Base-by-base conservation (phyloP, 2,888 invertebrate genomes). In the Phorcus lineatus region DNA sequence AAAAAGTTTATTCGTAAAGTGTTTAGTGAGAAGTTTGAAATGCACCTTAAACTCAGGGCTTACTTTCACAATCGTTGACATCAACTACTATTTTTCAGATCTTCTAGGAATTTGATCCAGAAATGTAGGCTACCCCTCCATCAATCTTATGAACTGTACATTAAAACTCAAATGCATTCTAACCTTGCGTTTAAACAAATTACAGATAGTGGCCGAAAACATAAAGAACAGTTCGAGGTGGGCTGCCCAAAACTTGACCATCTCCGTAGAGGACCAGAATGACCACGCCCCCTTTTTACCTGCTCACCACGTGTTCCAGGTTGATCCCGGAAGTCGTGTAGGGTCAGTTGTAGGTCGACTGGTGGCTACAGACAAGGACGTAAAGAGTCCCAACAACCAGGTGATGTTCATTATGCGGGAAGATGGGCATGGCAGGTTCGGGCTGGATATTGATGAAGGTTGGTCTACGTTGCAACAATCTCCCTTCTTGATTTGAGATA, bases 361-460 rank as follows among this genome's bases (percentile, higher is more conserved):
- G 4, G 24, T 53, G 0, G 78, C 82, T 17, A 62, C 24, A 6
- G 82, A 82, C 17, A 19, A 31, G 28, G 82, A 82, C 57, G 19
- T 52, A 4, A n/a, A 70, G 4, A 54, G 36, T 57, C 57, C 62
- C 16, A 81, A 77, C 52, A 79, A 77, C 52, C 53, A 75, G 6
- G 70, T 81, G 9, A 19, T 67, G 16, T 77, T 77, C 67, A 52
- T 67, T 40, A 28, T 81, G 22, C 53, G 62, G 36, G 54, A 36
- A 52, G 81, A 78, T n/a, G 81, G 79, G 11, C 22, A 16, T 13
- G 81, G 77, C 7, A 81, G 66, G 52, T 79, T 81, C 36, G 47
- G 40, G n/a, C 28, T 81, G 9, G 70, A 81, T 31, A 47, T 62
- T 0, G 70, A 79, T 6, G 47, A 74, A 16, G 81, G 81, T 81